Conservation (phyloP, 2,113 vertebrate species). For the Baryphthengus martii region DNA sequence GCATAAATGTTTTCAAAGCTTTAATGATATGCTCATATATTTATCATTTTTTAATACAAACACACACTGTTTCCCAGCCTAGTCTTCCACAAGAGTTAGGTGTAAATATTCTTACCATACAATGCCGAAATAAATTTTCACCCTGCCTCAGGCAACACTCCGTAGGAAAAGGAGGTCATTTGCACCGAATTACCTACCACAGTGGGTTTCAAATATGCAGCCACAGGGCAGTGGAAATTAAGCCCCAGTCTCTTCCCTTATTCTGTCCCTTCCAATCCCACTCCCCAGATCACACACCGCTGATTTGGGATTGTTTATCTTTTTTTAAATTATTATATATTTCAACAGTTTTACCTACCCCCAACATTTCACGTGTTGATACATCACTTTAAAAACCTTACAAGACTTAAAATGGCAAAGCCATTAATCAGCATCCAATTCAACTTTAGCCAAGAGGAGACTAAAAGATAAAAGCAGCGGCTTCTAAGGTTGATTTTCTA, state of each 20-base stretch:
- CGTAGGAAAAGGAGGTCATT: not conserved
- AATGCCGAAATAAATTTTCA: not conserved
- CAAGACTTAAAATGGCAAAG: not conserved
- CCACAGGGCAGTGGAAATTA: not conserved
- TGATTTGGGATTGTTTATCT: not conserved
- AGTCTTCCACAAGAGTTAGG: not conserved
- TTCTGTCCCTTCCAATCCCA: not conserved
- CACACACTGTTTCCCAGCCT: not conserved
- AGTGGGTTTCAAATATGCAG: not conserved
- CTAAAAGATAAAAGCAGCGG: not conserved
- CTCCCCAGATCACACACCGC: not conserved
- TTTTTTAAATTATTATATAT: not conserved
- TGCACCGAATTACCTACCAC: not conserved
- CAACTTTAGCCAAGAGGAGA: not conserved
- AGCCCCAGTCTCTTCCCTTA: not conserved
- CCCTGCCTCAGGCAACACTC: not conserved
- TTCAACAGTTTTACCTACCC: not conserved
- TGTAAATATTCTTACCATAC: not conserved
- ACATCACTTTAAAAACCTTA: not conserved
- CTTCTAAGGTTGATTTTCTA: not conserved
- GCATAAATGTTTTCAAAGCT: not conserved
- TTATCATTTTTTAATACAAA: not conserved
- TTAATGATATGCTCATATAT: not conserved
- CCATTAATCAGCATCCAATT: not conserved
- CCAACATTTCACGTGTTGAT: not conserved